Conservation (phyloP, 2,113 vertebrate genomes). For the Phyllostomus discolor region DNA sequence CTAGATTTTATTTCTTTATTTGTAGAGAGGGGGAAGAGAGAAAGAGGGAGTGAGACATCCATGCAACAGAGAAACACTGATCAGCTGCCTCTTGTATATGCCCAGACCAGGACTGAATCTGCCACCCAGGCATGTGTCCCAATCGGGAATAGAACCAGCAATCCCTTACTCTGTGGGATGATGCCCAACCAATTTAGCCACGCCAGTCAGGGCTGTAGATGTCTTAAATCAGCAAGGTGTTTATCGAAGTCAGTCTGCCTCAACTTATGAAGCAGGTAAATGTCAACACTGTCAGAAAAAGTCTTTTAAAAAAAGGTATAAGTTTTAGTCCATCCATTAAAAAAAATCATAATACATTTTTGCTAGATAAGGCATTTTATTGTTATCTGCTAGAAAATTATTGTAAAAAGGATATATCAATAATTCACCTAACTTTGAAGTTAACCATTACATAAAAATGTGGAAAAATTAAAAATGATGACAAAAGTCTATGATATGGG, state of each 20-base stretch:
- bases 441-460: background rate
- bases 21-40: no score
- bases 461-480: background rate
- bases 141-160: no score
- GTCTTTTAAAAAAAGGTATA: background rate
- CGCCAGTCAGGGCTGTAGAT: no score
- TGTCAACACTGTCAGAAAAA: background rate
- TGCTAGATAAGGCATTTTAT: background rate
- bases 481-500: background rate
- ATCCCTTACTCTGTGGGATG: no score
- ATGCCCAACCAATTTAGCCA: no score
- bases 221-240: background rate
- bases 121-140: no score
- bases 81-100: no score
- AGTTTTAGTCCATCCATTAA: background rate
- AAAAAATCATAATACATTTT: background rate
- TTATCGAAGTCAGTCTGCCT: background rate
- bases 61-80: no score
- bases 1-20: no score
- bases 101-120: no score
- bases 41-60: no score
- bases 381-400: background rate
- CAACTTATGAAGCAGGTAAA: background rate
- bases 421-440: background rate
- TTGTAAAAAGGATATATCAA: background rate